Percentiles rank a stretch among this genome's conserved stretches.
phyloP scores from a whole-genome alignment of 64 coral and sea anemone species.

The Montipora capricornis region DNA sequence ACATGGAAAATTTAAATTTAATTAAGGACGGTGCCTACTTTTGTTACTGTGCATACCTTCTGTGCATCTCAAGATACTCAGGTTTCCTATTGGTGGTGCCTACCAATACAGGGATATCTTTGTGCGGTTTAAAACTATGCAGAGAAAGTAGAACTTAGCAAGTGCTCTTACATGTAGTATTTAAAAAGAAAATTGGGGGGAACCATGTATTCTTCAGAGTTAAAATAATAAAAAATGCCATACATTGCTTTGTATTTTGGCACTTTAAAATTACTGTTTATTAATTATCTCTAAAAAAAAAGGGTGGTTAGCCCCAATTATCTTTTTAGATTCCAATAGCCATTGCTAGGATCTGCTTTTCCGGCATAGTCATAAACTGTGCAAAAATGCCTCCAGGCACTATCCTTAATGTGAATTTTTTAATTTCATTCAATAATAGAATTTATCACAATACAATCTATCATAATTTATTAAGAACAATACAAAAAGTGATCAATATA shows the following conservation, averaged over 20 bases:
- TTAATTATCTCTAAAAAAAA: slow-evolving; percentile 5
- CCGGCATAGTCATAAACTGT: slow-evolving; percentile 1
- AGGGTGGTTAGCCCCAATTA: neutral
- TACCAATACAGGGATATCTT: neutral
- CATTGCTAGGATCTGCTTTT: neutral
- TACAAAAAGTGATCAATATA: slow-evolving; percentile 2
- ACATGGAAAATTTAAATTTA: too few relatives aligned
- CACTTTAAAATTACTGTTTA: slow-evolving; percentile 1
- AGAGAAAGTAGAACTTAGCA: neutral
- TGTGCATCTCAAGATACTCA: neutral
- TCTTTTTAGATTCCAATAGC: slow-evolving; percentile 2
- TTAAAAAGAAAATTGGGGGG: neutral
- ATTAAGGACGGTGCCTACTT: too few relatives aligned
- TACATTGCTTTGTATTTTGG: neutral
- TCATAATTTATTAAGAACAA: slow-evolving; percentile 4
- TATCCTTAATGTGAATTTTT: neutral
- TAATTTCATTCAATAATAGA: too few relatives aligned
- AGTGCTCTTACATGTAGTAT: neutral
- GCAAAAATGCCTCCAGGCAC: neutral
- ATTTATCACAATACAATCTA: neutral
- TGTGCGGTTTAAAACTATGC: neutral
- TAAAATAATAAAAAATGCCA: slow-evolving; percentile 9
- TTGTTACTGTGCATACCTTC: neutral
- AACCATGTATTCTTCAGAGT: neutral
- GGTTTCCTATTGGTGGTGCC: neutral